Evolutionary conservation across 2,113 vertebrate species (phyloP).

Genomic region (Tachuris rubrigastra): DNA sequence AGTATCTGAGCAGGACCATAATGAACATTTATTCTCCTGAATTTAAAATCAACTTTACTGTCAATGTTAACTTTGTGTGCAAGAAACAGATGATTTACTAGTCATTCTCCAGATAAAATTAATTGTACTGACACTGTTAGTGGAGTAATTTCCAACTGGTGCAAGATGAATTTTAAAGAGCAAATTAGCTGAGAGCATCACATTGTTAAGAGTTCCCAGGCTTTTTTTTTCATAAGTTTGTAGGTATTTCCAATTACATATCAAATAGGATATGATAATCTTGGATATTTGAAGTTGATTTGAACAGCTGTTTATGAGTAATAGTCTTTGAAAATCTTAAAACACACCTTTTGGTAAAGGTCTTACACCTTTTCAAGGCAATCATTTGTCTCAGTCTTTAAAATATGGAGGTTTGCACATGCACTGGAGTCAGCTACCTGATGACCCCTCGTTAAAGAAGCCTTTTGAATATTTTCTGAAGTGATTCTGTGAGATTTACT

Average conservation of each 20-base stretch:
- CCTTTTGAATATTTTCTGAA: not conserved
- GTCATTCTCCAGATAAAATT: not conserved
- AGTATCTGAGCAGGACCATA: not conserved
- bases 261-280: not conserved
- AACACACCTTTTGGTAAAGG: not conserved
- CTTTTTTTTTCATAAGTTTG: not conserved
- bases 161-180: not conserved
- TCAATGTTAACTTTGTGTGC: not conserved
- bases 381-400: not conserved
- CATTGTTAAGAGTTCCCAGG: not conserved
- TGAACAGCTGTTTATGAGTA: not conserved
- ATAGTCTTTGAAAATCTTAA: not conserved
- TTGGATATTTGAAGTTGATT: not conserved
- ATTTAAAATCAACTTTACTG: not conserved
- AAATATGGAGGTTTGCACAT: not conserved
- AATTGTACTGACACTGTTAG: not conserved
- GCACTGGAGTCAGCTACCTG: not conserved
- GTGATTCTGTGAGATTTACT: not conserved
- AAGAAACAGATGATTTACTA: not conserved
- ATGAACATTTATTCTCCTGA: not conserved
- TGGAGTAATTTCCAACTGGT: not conserved
- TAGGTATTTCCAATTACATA: not conserved
- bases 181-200: not conserved
- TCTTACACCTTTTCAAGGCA: not conserved
- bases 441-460: not conserved